Base-by-base conservation (phyloP, 2,888 invertebrate species). In the Acronicta alni region DNA sequence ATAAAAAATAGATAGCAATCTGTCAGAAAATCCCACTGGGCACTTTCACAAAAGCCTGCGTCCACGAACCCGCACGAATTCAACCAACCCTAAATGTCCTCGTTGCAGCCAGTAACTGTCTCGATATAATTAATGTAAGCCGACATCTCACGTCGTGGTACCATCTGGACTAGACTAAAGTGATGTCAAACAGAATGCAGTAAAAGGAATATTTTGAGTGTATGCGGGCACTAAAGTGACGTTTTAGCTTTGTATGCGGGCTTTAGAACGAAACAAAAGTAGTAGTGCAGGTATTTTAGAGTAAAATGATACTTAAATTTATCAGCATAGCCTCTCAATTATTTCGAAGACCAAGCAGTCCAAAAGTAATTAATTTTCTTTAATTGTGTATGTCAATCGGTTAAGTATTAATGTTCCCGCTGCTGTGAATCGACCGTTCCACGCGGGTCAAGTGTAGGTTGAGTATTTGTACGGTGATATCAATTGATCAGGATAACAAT, bases 101-200 rank as follows among this genome's bases (percentile, higher is more conserved):
- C 30, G 15, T 49, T 66, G 46, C 55, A 60, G 49, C 46, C 47
- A 58, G 64, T 39, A 26, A 64, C 60, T 66, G 57, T 68, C 61
- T 51, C 55, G 43, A 66, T 72, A 72, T 76, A 76, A 76, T 76
- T 76, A 72, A 77, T 77, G 63, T 68, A 65, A 67, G 63, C 62
- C 56, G 52, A 58, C 61, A 56, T 69, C 65, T 65, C 64, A 63
- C 64, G 67, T 75, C 55, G 45, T 41, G 65, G 46, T 64, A 60
- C 73, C 73, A 75, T 74, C 68, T 78, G 75, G 57, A 52, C 37
- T 18, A 7, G 35, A 57, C 56, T 48, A 62, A 52, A 71, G 56
- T 64, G 72, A 62, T 54, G 68, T 75, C 65, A 71, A 76, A 71
- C 65, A 46, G 63, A 60, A 51, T 59, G 48, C 72, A 57, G 23